phyloP scores from a whole-genome alignment of 2,797 vertebrate genomes.

The Basileuterus tristriatus region DNA sequence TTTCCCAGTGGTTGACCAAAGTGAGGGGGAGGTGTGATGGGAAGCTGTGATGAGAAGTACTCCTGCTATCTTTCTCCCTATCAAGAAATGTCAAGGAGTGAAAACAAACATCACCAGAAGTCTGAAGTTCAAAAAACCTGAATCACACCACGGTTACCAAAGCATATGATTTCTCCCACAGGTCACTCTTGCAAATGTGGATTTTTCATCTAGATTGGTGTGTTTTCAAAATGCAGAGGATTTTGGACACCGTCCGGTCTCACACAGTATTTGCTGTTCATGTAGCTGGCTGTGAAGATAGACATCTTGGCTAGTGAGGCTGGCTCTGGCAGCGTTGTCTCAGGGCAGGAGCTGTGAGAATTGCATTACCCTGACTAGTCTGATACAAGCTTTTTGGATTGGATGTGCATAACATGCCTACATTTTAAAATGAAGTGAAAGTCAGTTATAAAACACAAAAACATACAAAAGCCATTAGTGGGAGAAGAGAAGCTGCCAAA shows the following conservation, averaged over 20 bases:
- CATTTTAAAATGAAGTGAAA: not conserved
- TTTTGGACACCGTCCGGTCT: not conserved
- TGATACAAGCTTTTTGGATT: not conserved
- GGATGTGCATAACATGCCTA: fast-evolving
- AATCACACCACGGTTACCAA: fast-evolving
- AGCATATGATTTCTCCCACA: not conserved
- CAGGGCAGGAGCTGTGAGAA: not conserved
- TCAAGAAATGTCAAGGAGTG: not conserved
- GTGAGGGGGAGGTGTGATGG: not conserved
- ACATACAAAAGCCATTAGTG: not conserved
- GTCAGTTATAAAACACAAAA: not conserved
- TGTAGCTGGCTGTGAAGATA: not conserved
- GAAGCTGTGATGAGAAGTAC: not conserved
- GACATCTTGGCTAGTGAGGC: not conserved
- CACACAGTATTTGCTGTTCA: not conserved
- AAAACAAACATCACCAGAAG: not conserved
- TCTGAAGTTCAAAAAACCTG: not conserved
- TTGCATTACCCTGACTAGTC: not conserved
- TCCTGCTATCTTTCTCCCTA: not conserved
- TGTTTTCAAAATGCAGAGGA: not conserved
- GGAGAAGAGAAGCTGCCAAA: not conserved
- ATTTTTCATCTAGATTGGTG: not conserved
- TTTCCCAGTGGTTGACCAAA: not conserved
- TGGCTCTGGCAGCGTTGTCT: not conserved
- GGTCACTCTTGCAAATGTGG: not conserved